phyloP scores from a whole-genome alignment of 35 echinoderm and acorn worm species.

The Lytechinus pictus region DNA sequence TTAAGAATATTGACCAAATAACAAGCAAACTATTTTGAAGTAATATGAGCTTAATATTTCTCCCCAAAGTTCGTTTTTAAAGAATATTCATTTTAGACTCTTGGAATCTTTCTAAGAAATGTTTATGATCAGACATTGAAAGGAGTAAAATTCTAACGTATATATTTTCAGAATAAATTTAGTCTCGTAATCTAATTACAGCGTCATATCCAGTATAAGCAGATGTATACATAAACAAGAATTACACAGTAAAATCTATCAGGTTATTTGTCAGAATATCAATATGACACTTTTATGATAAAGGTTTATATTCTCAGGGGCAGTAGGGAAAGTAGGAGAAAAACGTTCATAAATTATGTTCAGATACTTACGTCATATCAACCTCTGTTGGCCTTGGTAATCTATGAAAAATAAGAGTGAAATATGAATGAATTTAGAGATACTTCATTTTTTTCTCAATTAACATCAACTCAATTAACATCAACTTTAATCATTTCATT shows the following conservation, averaged over 20 bases:
- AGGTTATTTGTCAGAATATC: background rate
- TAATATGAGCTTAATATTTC: no score
- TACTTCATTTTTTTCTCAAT: background rate
- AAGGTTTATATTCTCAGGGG: background rate
- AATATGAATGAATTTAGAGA: background rate
- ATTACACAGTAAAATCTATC: background rate
- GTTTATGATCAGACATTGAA: no score
- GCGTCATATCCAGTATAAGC: no score
- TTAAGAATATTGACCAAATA: background rate
- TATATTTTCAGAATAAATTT: no score
- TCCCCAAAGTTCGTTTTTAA: no score
- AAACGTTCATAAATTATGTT: background rate
- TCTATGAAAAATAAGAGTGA: slow-evolving; percentile 49
- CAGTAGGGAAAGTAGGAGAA: background rate
- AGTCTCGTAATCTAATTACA: no score
- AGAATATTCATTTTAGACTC: no score
- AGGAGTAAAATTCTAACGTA: no score
- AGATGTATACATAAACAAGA: background rate
- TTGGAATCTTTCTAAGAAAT: no score
- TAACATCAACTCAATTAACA: background rate
- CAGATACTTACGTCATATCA: slow-evolving; percentile 93
- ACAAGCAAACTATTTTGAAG: no score
- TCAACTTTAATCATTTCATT: background rate
- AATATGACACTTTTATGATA: background rate
- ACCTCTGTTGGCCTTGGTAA: slow-evolving; percentile 81